Evolutionary conservation across 2,113 vertebrate species (phyloP).

Genomic region (Micromys minutus): DNA sequence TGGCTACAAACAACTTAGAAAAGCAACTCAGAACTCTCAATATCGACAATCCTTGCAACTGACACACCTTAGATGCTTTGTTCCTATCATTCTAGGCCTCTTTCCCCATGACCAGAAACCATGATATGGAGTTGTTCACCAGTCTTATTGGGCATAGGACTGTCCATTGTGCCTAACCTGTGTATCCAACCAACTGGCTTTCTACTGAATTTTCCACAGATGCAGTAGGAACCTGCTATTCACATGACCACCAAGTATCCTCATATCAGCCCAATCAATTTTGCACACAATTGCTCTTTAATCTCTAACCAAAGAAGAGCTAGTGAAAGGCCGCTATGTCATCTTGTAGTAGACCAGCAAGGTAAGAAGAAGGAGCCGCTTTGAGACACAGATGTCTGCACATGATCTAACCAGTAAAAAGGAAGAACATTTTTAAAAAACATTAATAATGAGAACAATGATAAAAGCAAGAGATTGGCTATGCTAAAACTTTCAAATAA

Average conservation of each 20-base stretch:
- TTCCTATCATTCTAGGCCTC: neutral
- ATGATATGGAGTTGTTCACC: neutral
- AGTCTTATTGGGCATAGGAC: accelerated
- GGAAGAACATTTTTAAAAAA: neutral
- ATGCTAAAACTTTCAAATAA: neutral
- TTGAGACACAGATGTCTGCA: neutral
- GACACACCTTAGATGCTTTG: too few relatives aligned
- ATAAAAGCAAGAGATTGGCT: neutral
- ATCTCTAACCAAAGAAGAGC: neutral
- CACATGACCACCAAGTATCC: neutral
- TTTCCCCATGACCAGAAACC: neutral
- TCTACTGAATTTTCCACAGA: neutral
- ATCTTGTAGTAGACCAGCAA: neutral
- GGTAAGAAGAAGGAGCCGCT: too few relatives aligned
- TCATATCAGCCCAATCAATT: neutral
- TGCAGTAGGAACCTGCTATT: neutral
- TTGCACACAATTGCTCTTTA: neutral
- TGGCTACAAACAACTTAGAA: neutral
- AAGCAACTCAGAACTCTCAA: neutral
- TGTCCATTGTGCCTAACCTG: accelerated
- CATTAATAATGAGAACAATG: neutral
- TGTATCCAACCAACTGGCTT: neutral
- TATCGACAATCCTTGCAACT: too few relatives aligned
- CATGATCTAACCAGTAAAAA: too few relatives aligned
- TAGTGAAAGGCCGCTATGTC: neutral